Evolutionary conservation across 2,888 invertebrate genomes (phyloP), one percentile per base, ranked within the genome.

Genomic region (Protophormia terraenovae): DNA sequence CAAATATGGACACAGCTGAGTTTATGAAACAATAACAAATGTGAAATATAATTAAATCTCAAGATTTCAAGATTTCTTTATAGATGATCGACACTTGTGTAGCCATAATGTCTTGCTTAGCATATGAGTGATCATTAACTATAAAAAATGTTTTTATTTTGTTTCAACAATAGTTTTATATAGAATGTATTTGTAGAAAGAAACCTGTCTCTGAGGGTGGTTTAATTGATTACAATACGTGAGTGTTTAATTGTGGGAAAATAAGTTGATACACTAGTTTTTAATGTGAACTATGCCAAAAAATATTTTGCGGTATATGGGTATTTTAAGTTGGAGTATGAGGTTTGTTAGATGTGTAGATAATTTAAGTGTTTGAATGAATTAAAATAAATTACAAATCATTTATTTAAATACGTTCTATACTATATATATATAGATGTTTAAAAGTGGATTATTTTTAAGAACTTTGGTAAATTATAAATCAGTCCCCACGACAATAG

Each of bases 221-320:
- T 55, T 64, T 58, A 71, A 76, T 38, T 69, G 58, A 58, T 60
- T 35, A 27, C 14, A 53, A 16, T 55, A 58, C 22, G 35, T 53
- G 45, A 38, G 19, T 53, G 24, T 47, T 73, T 78, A 73, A 50
- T 55, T 83, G 67, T 83, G 78, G 78, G 64, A 83, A 83, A 80
- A 66, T 80, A 55, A 66, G 14, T 75, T 67, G 66, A 60, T 27
- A 55, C 41, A 73, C 55, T 58, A 67, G 58, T 67, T 72, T n/a
- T 45, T 1, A 2, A 7, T 29, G 16, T 14, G 16, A 60, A 35
- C 47, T 29, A 29, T 60, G 60, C 0, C 16, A 16, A 27, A 10
- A 16, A 3, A n/a, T 60, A n/a, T n/a, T 32, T 24, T n/a, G 2
- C 7, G 6, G 3, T 4, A 16, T 5, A 58, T 16, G 32, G 19